Conservation (phyloP, 2,113 vertebrate genomes). For the Nycticorax nycticorax region DNA sequence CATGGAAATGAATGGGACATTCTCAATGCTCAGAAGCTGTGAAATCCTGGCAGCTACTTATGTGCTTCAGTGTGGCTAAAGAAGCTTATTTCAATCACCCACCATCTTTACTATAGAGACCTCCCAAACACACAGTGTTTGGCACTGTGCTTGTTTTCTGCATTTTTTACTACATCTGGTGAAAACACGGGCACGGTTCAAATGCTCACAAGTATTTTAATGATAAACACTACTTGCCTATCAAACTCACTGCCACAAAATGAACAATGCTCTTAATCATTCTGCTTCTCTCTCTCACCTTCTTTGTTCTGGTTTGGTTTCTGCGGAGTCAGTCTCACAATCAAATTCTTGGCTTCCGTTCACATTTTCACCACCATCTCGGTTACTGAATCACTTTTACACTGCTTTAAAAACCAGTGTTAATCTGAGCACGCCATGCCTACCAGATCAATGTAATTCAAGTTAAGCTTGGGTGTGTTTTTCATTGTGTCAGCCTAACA, state of each 20-base stretch:
- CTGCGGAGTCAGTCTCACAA: not conserved
- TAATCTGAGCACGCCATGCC: conserved; percentile 39
- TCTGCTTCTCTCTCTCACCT: not conserved
- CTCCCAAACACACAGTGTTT: not conserved
- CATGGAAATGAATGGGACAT: not conserved
- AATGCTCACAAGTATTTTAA: not conserved
- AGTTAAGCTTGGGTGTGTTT: conserved; percentile 23
- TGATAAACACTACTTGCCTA: not conserved
- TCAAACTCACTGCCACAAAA: not conserved
- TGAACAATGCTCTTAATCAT: not conserved
- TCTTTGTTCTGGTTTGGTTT: not conserved
- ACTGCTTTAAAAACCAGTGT: conserved; percentile 40
- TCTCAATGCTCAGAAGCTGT: not conserved
- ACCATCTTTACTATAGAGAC: not conserved
- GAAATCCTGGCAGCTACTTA: not conserved
- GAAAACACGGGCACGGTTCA: not conserved
- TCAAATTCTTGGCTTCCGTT: conserved; percentile 40
- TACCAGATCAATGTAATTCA: conserved; percentile 50
- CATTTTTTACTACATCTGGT: not conserved
- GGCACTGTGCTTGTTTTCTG: not conserved
- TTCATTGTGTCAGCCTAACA: conserved; percentile 5
- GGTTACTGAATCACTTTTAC: conserved; percentile 35
- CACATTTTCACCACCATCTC: conserved; percentile 26
- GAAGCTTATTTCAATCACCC: not conserved
- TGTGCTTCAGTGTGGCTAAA: not conserved